Percentiles rank a stretch among this genome's conserved stretches.
These are phyloP conservation scores for Clarias pachynema DNA, from an alignment of 2,797 vertebrate genomes.

Conservation along the genomic window DNA sequence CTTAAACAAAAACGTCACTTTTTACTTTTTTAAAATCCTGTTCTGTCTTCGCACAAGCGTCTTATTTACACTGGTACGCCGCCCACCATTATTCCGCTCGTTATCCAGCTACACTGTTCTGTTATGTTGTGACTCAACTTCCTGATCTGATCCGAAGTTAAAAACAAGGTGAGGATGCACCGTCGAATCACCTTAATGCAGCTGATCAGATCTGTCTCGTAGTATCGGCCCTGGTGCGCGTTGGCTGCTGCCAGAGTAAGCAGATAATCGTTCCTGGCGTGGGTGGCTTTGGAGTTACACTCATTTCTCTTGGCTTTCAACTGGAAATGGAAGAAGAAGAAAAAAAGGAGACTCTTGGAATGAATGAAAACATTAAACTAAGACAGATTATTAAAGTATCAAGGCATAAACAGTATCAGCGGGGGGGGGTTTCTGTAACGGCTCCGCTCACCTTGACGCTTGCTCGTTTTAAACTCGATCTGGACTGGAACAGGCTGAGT, in stretches of 20 bases:
- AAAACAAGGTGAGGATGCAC: background rate
- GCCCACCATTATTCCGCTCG: background rate
- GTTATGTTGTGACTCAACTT: background rate
- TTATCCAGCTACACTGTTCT: background rate
- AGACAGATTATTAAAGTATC: background rate
- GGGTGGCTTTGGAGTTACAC: slow-evolving; percentile 93
- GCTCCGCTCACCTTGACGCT: slow-evolving; percentile 86
- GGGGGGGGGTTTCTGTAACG: too few species aligned
- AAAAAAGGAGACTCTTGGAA: background rate
- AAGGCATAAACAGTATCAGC: background rate
- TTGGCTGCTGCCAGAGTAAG: slow-evolving; percentile 92
- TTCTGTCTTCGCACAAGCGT: background rate
- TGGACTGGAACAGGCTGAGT: slow-evolving; percentile 96
- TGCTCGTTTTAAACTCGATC: slow-evolving; percentile 97
- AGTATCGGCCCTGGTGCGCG: slow-evolving; percentile 93
- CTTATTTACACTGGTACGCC: background rate
- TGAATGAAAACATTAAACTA: background rate
- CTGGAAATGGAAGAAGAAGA: slow-evolving; percentile 65
- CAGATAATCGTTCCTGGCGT: slow-evolving; percentile 93
- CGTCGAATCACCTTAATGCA: slow-evolving; percentile 85
- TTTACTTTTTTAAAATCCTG: background rate
- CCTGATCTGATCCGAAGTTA: background rate
- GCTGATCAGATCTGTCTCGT: slow-evolving; percentile 88
- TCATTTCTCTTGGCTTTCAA: slow-evolving; percentile 94
- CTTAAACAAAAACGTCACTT: background rate